A percentile compares a stretch with the other conserved stretches of the same genome.
These are phyloP conservation scores for Drosophila pseudoobscura DNA, from an alignment of 1,140 invertebrate genomes.

Conservation along the genomic window DNA sequence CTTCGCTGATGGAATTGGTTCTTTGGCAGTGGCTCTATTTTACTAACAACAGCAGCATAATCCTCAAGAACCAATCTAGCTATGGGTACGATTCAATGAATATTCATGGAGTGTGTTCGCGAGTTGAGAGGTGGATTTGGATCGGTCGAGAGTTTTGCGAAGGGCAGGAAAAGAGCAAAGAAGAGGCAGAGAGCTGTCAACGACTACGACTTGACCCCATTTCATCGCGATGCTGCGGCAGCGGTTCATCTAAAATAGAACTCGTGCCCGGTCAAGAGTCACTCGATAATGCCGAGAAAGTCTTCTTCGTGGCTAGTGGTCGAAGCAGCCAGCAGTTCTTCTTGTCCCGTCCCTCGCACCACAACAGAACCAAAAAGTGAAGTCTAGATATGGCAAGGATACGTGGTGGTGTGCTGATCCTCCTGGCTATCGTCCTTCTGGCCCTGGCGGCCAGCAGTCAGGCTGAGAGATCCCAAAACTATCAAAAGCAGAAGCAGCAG, in stretches of 20 bases:
- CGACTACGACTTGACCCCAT: constrained; percentile 62
- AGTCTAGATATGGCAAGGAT: constrained; percentile 47
- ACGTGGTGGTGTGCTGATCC: constrained; percentile 39
- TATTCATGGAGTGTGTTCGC: constrained; percentile 54
- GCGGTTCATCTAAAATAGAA: constrained; percentile 57
- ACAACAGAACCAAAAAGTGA: constrained; percentile 13
- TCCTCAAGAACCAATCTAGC: constrained; percentile 24
- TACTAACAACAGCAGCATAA: constrained; percentile 47
- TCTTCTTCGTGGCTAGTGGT: constrained; percentile 53
- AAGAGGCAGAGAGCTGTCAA: constrained; percentile 27
- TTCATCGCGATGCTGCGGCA: constrained; percentile 11
- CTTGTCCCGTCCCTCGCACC: constrained; percentile 26
- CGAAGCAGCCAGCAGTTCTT: constrained; percentile 35
- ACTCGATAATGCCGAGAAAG: constrained; percentile 62
- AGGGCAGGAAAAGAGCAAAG: constrained; percentile 9
- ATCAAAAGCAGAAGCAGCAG: constrained; percentile 43
- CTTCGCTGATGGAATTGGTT: constrained; percentile 17
- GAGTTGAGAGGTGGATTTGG: constrained; percentile 30
- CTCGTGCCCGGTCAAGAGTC: constrained; percentile 60
- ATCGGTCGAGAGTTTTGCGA: not conserved
- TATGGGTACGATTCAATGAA: constrained; percentile 41
- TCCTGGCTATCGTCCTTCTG: constrained; percentile 49
- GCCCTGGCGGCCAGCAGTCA: constrained; percentile 31
- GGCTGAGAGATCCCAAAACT: constrained; percentile 37
- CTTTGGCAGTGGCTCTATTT: constrained; percentile 25